Conservation (phyloP, 2,888 invertebrate species). For the Desoria tigrina region DNA sequence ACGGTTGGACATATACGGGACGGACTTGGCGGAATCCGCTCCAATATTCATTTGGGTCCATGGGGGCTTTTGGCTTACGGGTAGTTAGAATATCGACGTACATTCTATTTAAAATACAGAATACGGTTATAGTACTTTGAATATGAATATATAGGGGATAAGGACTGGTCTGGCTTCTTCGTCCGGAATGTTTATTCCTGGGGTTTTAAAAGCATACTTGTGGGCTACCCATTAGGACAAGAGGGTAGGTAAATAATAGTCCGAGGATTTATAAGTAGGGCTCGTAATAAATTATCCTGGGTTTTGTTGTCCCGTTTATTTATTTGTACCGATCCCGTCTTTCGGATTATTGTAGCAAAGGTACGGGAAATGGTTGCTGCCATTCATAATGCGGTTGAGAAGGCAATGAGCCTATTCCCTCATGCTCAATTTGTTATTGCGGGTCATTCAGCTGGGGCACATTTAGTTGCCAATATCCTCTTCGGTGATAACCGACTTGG, state of each 20-base stretch:
- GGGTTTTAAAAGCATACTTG: background rate
- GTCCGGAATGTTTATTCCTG: conserved; percentile 4
- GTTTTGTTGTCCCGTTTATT: too few species aligned
- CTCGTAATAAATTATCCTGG: too few species aligned
- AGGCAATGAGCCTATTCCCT: conserved; percentile 1
- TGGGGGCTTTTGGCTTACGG: conserved; percentile 4
- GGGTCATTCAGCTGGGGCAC: conserved; percentile 1
- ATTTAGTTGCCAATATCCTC: background rate
- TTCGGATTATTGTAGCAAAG: background rate
- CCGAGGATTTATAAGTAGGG: too few species aligned
- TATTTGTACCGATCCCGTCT: too few species aligned
- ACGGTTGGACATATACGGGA: background rate
- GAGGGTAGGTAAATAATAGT: background rate
- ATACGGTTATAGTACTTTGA: too few species aligned
- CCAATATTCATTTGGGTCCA: conserved; percentile 2
- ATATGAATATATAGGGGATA: too few species aligned
- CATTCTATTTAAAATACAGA: too few species aligned
- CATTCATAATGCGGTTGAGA: conserved; percentile 7
- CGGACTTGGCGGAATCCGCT: background rate
- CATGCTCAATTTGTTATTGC: background rate
- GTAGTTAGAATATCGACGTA: too few species aligned
- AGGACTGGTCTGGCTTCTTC: conserved; percentile 3
- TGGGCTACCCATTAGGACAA: background rate
- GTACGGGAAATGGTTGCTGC: background rate
- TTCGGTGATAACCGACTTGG: background rate